Base-by-base conservation (phyloP, 2,113 vertebrate species). In the Hyla sarda region DNA sequence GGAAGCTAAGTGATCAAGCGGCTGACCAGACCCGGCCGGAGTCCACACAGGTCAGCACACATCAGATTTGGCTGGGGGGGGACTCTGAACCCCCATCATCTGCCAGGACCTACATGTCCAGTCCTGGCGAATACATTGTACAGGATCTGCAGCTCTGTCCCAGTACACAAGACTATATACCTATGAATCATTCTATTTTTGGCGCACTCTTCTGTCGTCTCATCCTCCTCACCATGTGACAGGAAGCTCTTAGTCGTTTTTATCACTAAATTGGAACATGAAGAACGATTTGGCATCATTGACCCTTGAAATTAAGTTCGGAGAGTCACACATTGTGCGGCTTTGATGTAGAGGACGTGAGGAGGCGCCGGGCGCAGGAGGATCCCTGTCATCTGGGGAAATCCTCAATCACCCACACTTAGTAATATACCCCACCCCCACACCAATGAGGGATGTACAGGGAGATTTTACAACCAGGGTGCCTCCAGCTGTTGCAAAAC, bases 251-350 rank as follows among this genome's bases (percentile, higher is more conserved):
- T 1, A 3, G 21, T 1, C 17, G 23, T n/a, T 62, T n/a, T 47
- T 41, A 65, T 69, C 80, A 69, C 34, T 48, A 11, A 19, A 67
- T 28, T 21, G 80, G 23, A 41, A 62, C 23, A 62, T 21, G 30
- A 79, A 30, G 72, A 86, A 86, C 81, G 7, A 73, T 75, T 2
- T 0, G 0, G 56, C 56, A 28, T 7, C 25, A 17, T n/a, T 5
- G 30, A 89, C 17, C 83, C 88, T 82, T 87, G 87, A 90, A 90
- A 91, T 89, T 17, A 89, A 90, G 0, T 87, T 82, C 88, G 0
- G 37, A n/a, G n/a, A n/a, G n/a, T n/a, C n/a, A n/a, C 82, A 34
- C 28, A 10, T 30, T 72, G 75, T 54, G 73, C 0, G 7, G 14
- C 86, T 82, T 83, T 60, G 69, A 52, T 56, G 47, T 0, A 80